Percentiles rank a stretch among this genome's conserved stretches.
phyloP scores from a whole-genome alignment of 2,888 invertebrate species.

The Podotricha telesiphe region DNA sequence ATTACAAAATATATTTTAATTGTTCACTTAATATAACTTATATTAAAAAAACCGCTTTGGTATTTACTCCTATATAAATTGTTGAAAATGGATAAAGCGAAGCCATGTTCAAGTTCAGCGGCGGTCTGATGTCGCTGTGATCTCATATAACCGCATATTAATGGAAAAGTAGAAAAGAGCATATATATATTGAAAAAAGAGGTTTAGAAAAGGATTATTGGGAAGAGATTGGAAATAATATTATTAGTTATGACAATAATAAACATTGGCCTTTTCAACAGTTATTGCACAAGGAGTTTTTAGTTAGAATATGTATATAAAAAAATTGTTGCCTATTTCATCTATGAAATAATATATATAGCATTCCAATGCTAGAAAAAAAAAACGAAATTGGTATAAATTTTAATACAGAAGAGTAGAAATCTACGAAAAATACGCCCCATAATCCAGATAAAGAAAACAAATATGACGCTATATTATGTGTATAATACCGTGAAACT shows the following conservation, averaged over 20 bases:
- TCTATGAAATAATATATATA: not conserved
- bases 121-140: slow-evolving; percentile 44
- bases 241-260: not conserved
- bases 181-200: not conserved
- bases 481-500: not conserved
- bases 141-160: slow-evolving; percentile 41
- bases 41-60: not conserved
- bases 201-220: not conserved
- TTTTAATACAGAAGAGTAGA: not conserved
- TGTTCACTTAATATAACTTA: not conserved
- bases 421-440: not conserved
- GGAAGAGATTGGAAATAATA: not conserved
- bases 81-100: slow-evolving; percentile 41
- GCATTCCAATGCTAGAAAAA: not conserved
- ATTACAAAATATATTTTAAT: too few species aligned
- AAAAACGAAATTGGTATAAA: not conserved
- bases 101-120: slow-evolving; percentile 50
- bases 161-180: slow-evolving; percentile 34
- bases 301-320: not conserved
- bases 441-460: not conserved
- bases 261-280: not conserved
- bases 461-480: not conserved
- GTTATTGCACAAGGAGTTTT: not conserved
- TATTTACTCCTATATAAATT: slow-evolving; percentile 1
- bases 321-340: not conserved